Evolutionary conservation across 1,140 invertebrate genomes (phyloP).

Genomic region (Choristoneura fumiferana): DNA sequence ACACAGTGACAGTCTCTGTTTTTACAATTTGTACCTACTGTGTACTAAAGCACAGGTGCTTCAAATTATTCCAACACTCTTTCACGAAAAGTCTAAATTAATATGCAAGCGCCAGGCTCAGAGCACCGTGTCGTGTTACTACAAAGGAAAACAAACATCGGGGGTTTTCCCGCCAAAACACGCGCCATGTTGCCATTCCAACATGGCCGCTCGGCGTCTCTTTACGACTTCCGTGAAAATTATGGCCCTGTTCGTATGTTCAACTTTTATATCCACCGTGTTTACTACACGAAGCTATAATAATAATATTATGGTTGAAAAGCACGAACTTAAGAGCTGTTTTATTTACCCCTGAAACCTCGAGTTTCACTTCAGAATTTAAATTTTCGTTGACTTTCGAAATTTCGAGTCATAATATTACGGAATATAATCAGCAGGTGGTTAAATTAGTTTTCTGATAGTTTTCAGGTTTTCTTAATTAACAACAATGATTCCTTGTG

Average conservation of each 20-base stretch:
- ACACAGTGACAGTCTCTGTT: no score
- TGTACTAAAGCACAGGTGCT: no score
- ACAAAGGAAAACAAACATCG: conserved; percentile 6
- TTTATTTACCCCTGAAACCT: conserved; percentile 1
- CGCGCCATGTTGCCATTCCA: conserved; percentile 47
- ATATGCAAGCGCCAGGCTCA: background rate
- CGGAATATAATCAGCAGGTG: no score
- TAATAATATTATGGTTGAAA: conserved; percentile 43
- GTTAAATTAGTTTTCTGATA: no score
- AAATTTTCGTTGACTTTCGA: no score
- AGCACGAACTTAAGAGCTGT: conserved; percentile 21
- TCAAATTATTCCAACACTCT: no score
- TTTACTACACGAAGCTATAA: conserved; percentile 37
- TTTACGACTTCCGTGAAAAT: conserved; percentile 66
- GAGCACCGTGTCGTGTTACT: conserved; percentile 7
- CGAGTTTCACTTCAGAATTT: background rate
- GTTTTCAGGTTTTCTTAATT: no score
- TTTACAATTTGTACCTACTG: no score
- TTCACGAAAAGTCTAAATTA: no score
- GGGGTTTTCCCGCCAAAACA: conserved; percentile 58
- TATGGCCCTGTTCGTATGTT: conserved; percentile 56
- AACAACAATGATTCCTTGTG: no score
- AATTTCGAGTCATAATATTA: no score
- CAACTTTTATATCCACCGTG: conserved; percentile 58
- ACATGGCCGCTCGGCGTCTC: conserved; percentile 57